Conservation (phyloP, 2,797 vertebrate genomes). For the Centroberyx gerrardi region DNA sequence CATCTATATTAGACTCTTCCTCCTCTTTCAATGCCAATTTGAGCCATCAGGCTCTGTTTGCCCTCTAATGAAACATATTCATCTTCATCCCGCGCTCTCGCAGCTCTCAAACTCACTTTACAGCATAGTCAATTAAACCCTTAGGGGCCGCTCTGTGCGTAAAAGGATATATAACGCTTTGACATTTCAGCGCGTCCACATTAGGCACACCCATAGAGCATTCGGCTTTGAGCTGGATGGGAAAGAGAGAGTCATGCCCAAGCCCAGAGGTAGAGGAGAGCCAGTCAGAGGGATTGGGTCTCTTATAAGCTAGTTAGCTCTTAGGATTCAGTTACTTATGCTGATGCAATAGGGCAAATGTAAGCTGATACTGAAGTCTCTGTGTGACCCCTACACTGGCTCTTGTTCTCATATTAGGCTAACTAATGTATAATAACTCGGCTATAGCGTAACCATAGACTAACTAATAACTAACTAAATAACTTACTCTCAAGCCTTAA, state of each 20-base stretch:
- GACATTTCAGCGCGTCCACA: constrained; percentile 85
- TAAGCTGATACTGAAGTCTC: constrained; percentile 81
- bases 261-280: constrained; percentile 75
- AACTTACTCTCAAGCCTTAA: not conserved
- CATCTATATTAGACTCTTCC: constrained; percentile 72
- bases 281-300: constrained; percentile 78
- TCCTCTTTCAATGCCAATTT: constrained; percentile 79
- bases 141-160: constrained; percentile 82
- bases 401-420: constrained; percentile 76
- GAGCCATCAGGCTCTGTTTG: constrained; percentile 85
- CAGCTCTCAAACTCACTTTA: constrained; percentile 86
- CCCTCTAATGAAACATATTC: constrained; percentile 88
- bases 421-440: constrained; percentile 69
- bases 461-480: constrained; percentile 69
- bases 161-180: constrained; percentile 89
- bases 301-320: constrained; percentile 82
- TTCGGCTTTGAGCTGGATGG: constrained; percentile 72
- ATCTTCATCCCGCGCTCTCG: constrained; percentile 87
- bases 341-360: constrained; percentile 82
- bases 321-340: constrained; percentile 83
- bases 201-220: constrained; percentile 86
- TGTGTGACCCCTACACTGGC: constrained; percentile 75
- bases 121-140: constrained; percentile 87
- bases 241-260: constrained; percentile 68
- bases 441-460: constrained; percentile 76